Evolutionary conservation across 2,888 invertebrate genomes (phyloP), one percentile per base, ranked within the genome.

Genomic region (Drosophila percnosoma): DNA sequence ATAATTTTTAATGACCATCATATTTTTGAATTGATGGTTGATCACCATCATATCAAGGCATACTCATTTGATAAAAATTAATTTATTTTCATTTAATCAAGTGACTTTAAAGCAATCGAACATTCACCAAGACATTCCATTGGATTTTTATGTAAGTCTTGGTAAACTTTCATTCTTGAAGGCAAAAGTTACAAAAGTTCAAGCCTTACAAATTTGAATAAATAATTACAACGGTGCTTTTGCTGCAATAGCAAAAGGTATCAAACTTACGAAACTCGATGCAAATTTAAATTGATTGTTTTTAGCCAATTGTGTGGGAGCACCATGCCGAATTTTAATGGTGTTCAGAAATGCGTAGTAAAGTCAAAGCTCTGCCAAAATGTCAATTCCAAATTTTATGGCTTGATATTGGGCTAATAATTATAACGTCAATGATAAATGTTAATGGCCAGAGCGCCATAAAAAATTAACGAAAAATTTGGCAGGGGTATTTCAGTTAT

Each of bases 301-400:
- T 21, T 38, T 49, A 57, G 29, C 72, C 27, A 58, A 60, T 52
- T 42, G 42, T 24, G 24, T 24, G 45, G 24, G 21, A 24, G 29
- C n/a, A 6, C 62, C 61, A 60, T 64, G 55, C 45, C 38, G 15
- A 58, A 45, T 62, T 75, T 73, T 77, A 60, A 68, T 68, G 61
- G 54, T 31, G 36, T 33, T 59, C 63, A 34, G 55, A 67, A 72
- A 67, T 40, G 45, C 53, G n/a, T n/a, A n/a, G 45, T 51, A 58
- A 10, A 36, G 10, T 27, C 24, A 8, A 52, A 34, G 49, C 66
- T 27, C 15, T 61, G 45, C 10, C 21, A 18, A 72, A 78, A 72
- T 49, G 68, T 48, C 83, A 80, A 83, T 88, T 86, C 76, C 73
- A 80, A 76, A 67, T 64, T 71, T 80, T 45, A 88, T 83, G 73